A percentile compares a stretch with the other conserved stretches of the same genome.
These are phyloP conservation scores for Trachemys scripta DNA, from an alignment of 2,113 vertebrate genomes.

Conservation along the genomic window DNA sequence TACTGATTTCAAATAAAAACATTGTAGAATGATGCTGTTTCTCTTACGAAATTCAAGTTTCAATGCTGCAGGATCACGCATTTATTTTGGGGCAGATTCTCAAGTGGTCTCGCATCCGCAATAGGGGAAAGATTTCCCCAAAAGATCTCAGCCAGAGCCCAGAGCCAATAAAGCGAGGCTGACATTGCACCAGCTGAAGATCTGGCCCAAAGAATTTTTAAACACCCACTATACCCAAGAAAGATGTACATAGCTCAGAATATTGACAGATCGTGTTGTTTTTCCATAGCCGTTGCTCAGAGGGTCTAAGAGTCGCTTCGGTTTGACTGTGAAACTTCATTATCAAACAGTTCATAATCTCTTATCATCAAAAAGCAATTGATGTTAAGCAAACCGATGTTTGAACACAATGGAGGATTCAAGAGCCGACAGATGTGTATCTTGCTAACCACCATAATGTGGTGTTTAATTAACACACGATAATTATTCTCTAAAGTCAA, in stretches of 20 bases:
- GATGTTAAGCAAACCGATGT: neutral
- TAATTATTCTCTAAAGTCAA: neutral
- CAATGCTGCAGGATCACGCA: neutral
- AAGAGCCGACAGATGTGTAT: neutral
- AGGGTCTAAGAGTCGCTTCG: neutral
- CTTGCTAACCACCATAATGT: neutral
- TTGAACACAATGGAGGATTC: neutral
- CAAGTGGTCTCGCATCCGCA: neutral
- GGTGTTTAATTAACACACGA: neutral
- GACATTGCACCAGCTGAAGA: neutral
- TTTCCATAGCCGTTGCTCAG: neutral
- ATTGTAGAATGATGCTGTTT: neutral
- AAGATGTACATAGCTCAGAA: neutral
- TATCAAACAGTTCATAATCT: neutral
- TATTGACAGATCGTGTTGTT: neutral
- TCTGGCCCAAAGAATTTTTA: neutral
- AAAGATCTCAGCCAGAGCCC: neutral
- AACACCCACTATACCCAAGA: neutral
- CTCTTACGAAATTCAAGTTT: neutral
- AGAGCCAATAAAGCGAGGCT: neutral
- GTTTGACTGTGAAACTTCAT: neutral
- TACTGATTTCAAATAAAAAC: neutral
- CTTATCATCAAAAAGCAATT: neutral
- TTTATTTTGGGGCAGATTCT: neutral
- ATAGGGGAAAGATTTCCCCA: neutral